Evolutionary conservation across 2,113 vertebrate species (phyloP), one percentile per base, ranked within the genome.

Genomic region (Tragelaphus strepsiceros): DNA sequence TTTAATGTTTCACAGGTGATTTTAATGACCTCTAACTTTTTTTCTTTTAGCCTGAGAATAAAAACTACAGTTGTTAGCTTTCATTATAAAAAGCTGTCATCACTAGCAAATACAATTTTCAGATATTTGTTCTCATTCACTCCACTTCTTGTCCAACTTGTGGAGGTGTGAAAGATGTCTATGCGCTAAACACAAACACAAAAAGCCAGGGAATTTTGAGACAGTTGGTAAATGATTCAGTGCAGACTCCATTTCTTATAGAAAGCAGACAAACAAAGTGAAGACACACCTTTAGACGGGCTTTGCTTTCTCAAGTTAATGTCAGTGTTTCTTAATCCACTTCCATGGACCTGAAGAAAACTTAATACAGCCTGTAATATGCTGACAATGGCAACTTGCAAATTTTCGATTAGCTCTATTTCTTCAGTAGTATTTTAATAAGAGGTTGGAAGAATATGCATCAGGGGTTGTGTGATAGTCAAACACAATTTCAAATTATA

Each of bases 281-380:
- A 92, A 92, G 59, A 30, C 14, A 71, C 22, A 77, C 13, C 16
- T 26, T 59, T 61, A 83, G 59, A 22, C 24, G 28, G 17, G 5
- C 12, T 74, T 97, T 95, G n/a, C 17, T 92, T 92, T 90, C 46
- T 88, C 58, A 86, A 86, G n/a, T 61, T 87, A 88, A 84, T 56
- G 12, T 67, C 15, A 12, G 21, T 74, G 83, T 82, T 80, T 64
- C 61, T 87, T 58, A 90, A 61, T 61, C 35, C 1, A 61, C 53
- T 84, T 85, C 58, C 16, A 54, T 24, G 7, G 26, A 7, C n/a
- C 54, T 49, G 1, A 59, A 51, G 59, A 59, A 91, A 95, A 53
- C 32, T 39, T 90, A 62, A 53, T 17, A 58, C 61, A 80, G 80
- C n/a, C 30, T 77, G 0, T 43, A 82, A n/a, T 74, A 67, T 1